Conservation (phyloP, 1,140 invertebrate species). For the Cepaea nemoralis region DNA sequence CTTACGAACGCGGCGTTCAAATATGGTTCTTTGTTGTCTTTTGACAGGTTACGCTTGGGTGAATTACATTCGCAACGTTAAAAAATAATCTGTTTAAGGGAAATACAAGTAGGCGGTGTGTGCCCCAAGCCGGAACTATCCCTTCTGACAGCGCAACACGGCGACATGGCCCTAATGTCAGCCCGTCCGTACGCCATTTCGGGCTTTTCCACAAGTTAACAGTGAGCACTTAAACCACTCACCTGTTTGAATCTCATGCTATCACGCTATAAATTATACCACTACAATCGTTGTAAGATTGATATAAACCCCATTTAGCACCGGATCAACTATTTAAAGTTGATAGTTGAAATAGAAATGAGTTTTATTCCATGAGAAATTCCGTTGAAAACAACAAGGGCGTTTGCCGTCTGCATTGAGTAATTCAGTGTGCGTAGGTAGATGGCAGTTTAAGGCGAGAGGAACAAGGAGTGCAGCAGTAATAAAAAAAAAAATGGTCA, state of each 20-base stretch:
- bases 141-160: too few species aligned
- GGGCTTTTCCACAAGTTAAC: too few species aligned
- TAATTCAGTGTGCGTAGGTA: conserved; percentile 10
- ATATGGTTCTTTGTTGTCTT: too few species aligned
- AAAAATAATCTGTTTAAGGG: too few species aligned
- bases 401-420: conserved; percentile 33
- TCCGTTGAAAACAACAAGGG: conserved; percentile 37
- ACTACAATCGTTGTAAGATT: neutral
- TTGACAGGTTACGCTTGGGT: too few species aligned
- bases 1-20: too few species aligned
- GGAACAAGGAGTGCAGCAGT: neutral
- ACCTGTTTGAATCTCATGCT: conserved; percentile 41
- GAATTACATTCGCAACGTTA: too few species aligned
- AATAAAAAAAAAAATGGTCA: neutral
- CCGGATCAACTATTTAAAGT: neutral
- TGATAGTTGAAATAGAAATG: neutral
- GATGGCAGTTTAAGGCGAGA: neutral
- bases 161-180: too few species aligned
- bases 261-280: neutral
- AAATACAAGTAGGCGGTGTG: too few species aligned
- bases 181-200: too few species aligned
- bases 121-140: too few species aligned
- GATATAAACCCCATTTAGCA: too few species aligned
- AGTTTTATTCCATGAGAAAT: neutral
- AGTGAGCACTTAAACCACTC: conserved; percentile 19